A percentile compares a stretch with the other conserved stretches of the same genome.
Conservation (phyloP, 2,797 vertebrate genomes). For the Chrysocyon brachyurus region DNA sequence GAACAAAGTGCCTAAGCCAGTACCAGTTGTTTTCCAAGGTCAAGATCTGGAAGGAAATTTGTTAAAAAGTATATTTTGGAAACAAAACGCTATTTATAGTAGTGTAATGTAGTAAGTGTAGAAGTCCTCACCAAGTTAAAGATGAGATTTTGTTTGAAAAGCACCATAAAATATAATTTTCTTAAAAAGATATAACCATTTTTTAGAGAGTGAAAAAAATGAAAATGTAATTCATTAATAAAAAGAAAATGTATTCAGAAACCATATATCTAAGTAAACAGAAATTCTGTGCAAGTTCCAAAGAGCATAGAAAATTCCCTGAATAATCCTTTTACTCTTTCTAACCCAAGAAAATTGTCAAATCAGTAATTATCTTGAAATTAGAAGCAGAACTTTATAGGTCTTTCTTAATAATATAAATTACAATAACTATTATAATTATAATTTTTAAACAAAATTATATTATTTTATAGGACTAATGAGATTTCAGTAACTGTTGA, state of each 20-base stretch:
- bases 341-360: background rate
- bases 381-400: background rate
- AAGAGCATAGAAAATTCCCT: background rate
- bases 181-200: background rate
- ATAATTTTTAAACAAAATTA: no score
- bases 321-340: background rate
- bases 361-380: background rate
- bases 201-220: background rate
- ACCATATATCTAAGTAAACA: background rate
- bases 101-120: background rate
- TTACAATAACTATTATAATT: no score
- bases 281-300: background rate
- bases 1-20: background rate
- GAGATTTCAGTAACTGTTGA: background rate
- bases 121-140: background rate
- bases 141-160: background rate
- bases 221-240: background rate
- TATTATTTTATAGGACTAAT: background rate
- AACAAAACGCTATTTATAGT: background rate
- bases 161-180: background rate
- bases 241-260: constrained; percentile 27
- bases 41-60: background rate
- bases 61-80: background rate
- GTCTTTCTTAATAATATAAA: background rate
- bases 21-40: background rate